Evolutionary conservation across 2,113 vertebrate genomes (phyloP).

Genomic region (Tragelaphus imberbis): DNA sequence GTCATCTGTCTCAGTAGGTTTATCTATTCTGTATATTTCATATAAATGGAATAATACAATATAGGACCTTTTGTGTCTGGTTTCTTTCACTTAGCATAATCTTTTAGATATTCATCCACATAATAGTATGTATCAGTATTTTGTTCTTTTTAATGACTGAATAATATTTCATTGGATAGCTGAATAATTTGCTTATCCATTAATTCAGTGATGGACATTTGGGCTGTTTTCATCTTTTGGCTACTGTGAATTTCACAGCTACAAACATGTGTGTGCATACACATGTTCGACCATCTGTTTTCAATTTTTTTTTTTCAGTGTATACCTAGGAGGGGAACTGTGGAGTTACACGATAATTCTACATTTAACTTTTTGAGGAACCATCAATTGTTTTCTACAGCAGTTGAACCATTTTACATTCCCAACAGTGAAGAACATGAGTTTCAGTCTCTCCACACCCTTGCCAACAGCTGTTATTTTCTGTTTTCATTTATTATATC

Average conservation of each 20-base stretch:
- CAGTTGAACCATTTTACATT: background rate
- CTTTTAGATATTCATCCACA: background rate
- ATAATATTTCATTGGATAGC: background rate
- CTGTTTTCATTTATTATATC: conserved; percentile 21
- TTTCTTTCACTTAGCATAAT: background rate
- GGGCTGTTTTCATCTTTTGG: background rate
- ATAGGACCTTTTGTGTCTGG: background rate
- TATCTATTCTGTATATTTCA: background rate
- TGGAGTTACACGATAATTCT: background rate
- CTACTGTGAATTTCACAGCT: background rate
- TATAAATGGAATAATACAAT: background rate
- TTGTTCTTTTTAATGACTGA: background rate
- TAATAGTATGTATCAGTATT: background rate
- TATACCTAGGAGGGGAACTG: background rate
- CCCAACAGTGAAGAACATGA: background rate
- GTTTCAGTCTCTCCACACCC: background rate
- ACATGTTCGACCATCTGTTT: background rate
- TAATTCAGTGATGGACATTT: background rate
- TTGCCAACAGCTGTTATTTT: background rate
- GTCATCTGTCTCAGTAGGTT: background rate
- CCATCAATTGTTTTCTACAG: background rate
- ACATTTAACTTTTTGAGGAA: background rate
- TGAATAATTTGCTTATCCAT: background rate
- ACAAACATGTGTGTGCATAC: background rate
- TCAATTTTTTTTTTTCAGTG: background rate